A percentile compares a stretch with the other conserved stretches of the same genome.
These are phyloP conservation scores for Raillietiella orientalis DNA, from an alignment of 2,888 invertebrate species.

Conservation along the genomic window DNA sequence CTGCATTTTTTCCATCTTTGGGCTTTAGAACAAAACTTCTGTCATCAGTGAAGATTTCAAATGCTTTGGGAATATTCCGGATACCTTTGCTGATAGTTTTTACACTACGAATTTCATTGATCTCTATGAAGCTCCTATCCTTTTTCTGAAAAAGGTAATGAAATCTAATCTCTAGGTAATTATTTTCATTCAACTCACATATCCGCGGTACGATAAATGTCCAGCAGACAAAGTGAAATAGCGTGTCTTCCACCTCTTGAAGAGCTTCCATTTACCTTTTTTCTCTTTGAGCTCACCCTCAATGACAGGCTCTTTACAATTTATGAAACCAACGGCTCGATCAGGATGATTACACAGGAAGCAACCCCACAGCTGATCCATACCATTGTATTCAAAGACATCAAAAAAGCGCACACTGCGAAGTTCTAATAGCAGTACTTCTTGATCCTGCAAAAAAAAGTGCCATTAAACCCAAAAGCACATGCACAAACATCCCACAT, in stretches of 20 bases:
- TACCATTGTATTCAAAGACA: conserved; percentile 45
- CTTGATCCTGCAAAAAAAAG: conserved; percentile 31
- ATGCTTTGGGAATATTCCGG: conserved; percentile 72
- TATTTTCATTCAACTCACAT: conserved; percentile 15
- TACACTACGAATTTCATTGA: conserved; percentile 77
- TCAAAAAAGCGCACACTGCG: conserved; percentile 63
- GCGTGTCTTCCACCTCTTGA: conserved; percentile 65
- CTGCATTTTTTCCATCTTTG: conserved; percentile 71
- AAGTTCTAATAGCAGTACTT: conserved; percentile 48
- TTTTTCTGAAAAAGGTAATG: too few relatives aligned
- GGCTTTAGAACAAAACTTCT: conserved; percentile 75
- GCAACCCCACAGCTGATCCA: conserved; percentile 42
- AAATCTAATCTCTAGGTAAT: conserved; percentile 17
- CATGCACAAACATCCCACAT: conserved; percentile 1
- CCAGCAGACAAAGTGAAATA: conserved; percentile 81
- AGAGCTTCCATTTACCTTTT: conserved; percentile 64
- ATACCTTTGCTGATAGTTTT: conserved; percentile 55
- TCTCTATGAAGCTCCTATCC: conserved; percentile 29
- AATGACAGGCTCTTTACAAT: conserved; percentile 50
- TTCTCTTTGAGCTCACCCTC: conserved; percentile 72
- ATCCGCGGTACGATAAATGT: conserved; percentile 49
- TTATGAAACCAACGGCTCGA: conserved; percentile 45
- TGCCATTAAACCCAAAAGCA: conserved; percentile 1
- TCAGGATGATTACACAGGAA: conserved; percentile 79
- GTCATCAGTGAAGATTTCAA: conserved; percentile 74